phyloP scores from a whole-genome alignment of 1,140 invertebrate species.

The Leptestheria dahalacensis region DNA sequence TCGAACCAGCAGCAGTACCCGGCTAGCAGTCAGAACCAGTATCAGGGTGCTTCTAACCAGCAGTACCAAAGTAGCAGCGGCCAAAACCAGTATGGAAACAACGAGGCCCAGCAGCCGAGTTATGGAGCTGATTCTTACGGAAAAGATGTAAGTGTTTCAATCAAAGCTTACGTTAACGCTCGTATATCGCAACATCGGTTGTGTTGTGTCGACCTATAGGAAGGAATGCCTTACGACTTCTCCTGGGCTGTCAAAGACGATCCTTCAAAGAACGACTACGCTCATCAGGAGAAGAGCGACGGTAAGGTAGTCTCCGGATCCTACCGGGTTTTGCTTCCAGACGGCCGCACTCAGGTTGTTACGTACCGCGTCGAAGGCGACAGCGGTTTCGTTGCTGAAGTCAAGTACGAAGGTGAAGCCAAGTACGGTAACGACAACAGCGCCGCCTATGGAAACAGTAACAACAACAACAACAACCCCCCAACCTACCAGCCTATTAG shows the following conservation, averaged over 20 bases:
- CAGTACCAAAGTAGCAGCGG: neutral
- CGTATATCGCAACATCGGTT: neutral
- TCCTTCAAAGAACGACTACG: slow-evolving; percentile 18
- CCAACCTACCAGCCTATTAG: neutral
- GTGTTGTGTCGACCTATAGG: neutral
- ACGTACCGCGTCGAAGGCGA: slow-evolving; percentile 22
- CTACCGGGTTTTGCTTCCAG: slow-evolving; percentile 22
- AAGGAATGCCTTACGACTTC: slow-evolving; percentile 16
- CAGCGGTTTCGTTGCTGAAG: slow-evolving; percentile 22
- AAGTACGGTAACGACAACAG: slow-evolving; percentile 9
- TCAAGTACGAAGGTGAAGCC: slow-evolving; percentile 22
- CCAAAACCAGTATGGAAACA: neutral
- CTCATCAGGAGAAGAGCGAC: slow-evolving; percentile 19
- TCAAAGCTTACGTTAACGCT: too few species aligned
- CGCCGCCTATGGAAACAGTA: neutral
- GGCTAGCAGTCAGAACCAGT: too few species aligned
- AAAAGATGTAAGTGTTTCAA: neutral
- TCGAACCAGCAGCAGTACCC: too few species aligned
- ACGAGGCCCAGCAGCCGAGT: neutral
- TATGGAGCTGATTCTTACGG: neutral
- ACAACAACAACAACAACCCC: neutral
- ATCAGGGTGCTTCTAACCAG: too few species aligned
- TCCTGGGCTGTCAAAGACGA: slow-evolving; percentile 16
- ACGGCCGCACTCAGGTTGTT: slow-evolving; percentile 22
- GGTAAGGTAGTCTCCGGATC: slow-evolving; percentile 21